phyloP scores from a whole-genome alignment of 2,113 vertebrate species.

The Cyanistes caeruleus region DNA sequence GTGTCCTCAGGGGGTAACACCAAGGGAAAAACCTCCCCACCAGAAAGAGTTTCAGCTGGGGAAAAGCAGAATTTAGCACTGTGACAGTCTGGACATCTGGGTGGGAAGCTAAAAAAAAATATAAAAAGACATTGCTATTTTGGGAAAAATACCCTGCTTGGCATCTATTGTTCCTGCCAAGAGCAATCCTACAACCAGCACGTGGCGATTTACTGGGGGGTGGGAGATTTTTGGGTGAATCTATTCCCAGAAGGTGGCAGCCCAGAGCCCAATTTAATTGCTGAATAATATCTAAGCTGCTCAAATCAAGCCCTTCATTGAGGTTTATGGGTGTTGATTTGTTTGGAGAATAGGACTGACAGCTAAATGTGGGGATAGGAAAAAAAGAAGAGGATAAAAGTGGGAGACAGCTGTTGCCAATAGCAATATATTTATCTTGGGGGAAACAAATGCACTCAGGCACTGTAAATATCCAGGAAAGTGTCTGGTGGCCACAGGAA shows the following conservation, averaged over 20 bases:
- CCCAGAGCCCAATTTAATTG: slow-evolving; percentile 45
- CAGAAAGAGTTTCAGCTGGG: neutral
- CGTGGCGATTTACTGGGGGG: neutral
- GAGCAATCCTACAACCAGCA: neutral
- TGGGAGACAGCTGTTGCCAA: slow-evolving; percentile 68
- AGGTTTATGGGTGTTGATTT: slow-evolving; percentile 42
- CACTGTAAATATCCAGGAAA: slow-evolving; percentile 65
- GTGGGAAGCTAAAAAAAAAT: slow-evolving; percentile 56
- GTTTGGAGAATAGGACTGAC: slow-evolving; percentile 58
- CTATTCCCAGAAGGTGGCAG: slow-evolving; percentile 73
- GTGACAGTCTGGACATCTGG: slow-evolving; percentile 30
- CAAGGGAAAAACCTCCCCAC: neutral
- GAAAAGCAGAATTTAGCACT: neutral
- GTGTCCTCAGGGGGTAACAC: neutral
- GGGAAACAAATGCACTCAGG: slow-evolving; percentile 65
- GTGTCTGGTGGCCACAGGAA: slow-evolving; percentile 34
- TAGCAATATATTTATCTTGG: slow-evolving; percentile 60
- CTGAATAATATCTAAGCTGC: slow-evolving; percentile 39
- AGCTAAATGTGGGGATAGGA: neutral
- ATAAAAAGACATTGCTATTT: neutral
- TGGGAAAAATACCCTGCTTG: neutral
- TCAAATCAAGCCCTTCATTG: neutral
- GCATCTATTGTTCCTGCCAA: neutral
- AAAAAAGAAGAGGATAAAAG: slow-evolving; percentile 47
- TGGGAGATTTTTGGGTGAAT: neutral